Evolutionary conservation across 2,888 invertebrate species (phyloP), one percentile per base, ranked within the genome.

Genomic region (Volucella inanis): DNA sequence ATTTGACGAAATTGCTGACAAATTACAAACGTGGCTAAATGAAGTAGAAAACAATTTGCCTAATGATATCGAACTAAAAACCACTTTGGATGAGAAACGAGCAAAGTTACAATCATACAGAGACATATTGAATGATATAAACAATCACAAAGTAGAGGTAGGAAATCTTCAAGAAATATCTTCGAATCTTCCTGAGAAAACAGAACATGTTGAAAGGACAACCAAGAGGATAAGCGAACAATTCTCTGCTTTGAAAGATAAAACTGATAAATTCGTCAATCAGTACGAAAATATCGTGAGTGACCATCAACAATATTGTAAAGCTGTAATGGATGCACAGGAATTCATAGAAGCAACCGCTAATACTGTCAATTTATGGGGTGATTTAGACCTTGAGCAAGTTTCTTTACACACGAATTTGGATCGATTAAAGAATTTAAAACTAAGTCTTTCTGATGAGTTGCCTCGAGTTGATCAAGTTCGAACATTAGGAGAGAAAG

Each of bases 61-160:
- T 0, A 93, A 94, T 70, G 96, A 97, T 88, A 94, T 98, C 50
- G 96, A 96, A 90, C 91, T 97, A 3, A 97, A 96, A 89, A 95
- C 97, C 0, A 97, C 97, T 0, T 92, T 98, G 80, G 98, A 98
- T 91, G 98, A 98, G 90, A 98, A 98, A 92, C 95, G 97, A 82
- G 95, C 95, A 52, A 97, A 98, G 91, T 92, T 98, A 49, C 97
- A 97, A 90, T 94, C 95, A 0, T 98, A 98, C 89, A 94, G 97
- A 89, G 94, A 95, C 64, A 93, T 96, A 78, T 93, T 97, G 47
- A 97, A 97, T 90, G 98, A 98, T 88, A 95, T 97, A 6, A 94
- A 95, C 70, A 94, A 95, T 45, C 97, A 97, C 91, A 97, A 98
- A 90, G 96, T 97, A 90, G 96, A 97, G 87, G 94, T 98, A 49